Base-by-base conservation (phyloP, 2,888 invertebrate species). In the Cheilosia vulpina region DNA sequence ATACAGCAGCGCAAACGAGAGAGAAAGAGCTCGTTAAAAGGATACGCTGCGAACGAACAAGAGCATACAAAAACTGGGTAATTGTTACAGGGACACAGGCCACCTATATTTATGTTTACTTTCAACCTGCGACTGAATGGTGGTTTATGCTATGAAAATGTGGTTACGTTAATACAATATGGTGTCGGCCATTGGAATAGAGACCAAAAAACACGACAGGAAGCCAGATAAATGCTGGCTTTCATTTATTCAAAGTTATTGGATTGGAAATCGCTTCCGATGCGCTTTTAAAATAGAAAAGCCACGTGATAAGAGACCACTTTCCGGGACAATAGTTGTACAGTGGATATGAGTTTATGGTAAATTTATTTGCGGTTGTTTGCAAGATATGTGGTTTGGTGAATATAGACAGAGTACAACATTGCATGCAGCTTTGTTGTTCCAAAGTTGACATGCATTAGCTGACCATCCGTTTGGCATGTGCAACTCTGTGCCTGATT, bases 51-150 rank as follows among this genome's bases (percentile, higher is more conserved):
- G 43, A 45, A 31, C 55, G 31, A 55, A 27, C 38, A 45, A n/a
- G 34, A 21, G 60, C 1, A 15, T 24, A 6, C 45, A 24, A 17
- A 57, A 73, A 68, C 66, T 72, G 43, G 62, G 72, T 72, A 68
- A 72, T 82, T 77, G 82, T 82, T 57, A 77, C 62, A 43, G 47
- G 47, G 72, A 58, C 62, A 50, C 34, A 41, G 31, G 27, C 21
- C 45, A 15, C 2, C 17, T 45, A 13, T 66, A 53, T 66, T 57
- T 66, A 72, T 72, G 31, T 41, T 76, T 41, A 45, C 34, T n/a
- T 58, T 47, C 19, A 55, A 19, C 45, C 47, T 34, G 11, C 58
- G 9, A 27, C 7, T 13, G 63, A 15, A 38, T 38, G 1, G 38
- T 38, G 17, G 21, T 6, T 71, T 41, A 52, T 24, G 34, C 38